Base-by-base conservation (phyloP, 2,888 invertebrate genomes). In the Cacoxenus indagator region DNA sequence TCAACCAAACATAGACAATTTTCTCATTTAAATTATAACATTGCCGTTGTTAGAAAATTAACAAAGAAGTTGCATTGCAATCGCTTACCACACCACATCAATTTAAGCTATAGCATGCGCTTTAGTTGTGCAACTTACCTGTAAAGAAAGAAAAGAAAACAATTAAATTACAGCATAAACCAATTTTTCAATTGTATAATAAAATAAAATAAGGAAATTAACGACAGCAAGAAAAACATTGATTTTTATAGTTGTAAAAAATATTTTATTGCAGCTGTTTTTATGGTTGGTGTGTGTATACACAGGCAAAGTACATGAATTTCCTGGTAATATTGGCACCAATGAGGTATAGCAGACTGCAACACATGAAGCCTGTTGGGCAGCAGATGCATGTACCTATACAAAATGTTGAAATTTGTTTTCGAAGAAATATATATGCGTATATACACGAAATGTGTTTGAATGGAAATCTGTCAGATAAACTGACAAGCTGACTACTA, bases 141-240 rank as follows among this genome's bases (percentile, higher is more conserved):
- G 78, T 46, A 83, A 80, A 26, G 37, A 76, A 64, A 64, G 19
- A 67, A 46, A 71, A 69, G 59, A 65, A 70, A 45, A 14, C 24
- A 24, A 37, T 6, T 65, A 66, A 22, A 55, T 77, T 72, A 43
- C 46, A 62, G 37, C 14, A 51, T 65, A 48, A 61, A 55, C 9
- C 45, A 70, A 64, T 22, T 24, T 62, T 14, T 17, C 14, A 19
- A n/a, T 78, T 71, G 70, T 74, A 71, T 27, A 75, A 75, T 73
- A 64, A 82, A 81, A 81, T 75, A 81, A 67, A 83, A 83, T 80
- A 78, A 80, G 73, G 26, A 79, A 73, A 83, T 83, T 78, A 81
- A 76, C 77, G 48, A 19, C 48, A 29, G 6, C 27, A 64, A 27
- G 27, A 55, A 37, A 48, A 65, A 57, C 14, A 24, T 55, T 45